Evolutionary conservation across 53 echinoderm and acorn worm species (phyloP).

Genomic region (Antedon mediterranea): DNA sequence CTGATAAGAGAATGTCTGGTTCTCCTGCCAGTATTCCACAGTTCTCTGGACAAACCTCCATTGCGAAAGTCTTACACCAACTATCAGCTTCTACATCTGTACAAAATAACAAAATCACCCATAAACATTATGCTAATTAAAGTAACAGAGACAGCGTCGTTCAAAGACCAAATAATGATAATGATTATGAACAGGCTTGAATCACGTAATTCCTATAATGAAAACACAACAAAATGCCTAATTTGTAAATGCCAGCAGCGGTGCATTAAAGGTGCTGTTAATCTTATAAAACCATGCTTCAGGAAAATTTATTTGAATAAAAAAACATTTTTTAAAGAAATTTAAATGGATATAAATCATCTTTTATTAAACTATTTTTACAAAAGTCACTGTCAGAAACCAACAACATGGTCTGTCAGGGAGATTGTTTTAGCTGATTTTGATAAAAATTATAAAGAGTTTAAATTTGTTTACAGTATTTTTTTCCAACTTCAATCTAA

Average conservation of each 20-base stretch:
- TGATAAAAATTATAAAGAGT: too few species aligned
- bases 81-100: slow-evolving; percentile 24
- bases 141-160: not conserved
- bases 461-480: too few species aligned
- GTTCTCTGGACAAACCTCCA: slow-evolving; percentile 13
- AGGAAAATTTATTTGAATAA: too few species aligned
- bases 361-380: too few species aligned
- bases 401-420: too few species aligned
- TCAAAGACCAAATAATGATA: not conserved
- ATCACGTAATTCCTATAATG: not conserved
- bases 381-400: too few species aligned
- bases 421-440: too few species aligned
- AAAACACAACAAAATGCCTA: not conserved
- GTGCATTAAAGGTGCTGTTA: not conserved
- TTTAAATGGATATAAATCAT: too few species aligned
- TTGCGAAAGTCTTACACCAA: slow-evolving; percentile 19
- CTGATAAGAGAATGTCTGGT: slow-evolving; percentile 21
- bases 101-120: not conserved
- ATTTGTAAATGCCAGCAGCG: not conserved
- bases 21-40: slow-evolving; percentile 14
- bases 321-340: too few species aligned
- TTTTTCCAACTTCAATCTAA: too few species aligned
- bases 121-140: not conserved
- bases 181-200: not conserved
- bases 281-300: too few species aligned